Percentiles rank a stretch among this genome's conserved stretches.
These are phyloP conservation scores for Polydrusus tereticollis DNA, from an alignment of 2,888 invertebrate genomes.

Conservation along the genomic window DNA sequence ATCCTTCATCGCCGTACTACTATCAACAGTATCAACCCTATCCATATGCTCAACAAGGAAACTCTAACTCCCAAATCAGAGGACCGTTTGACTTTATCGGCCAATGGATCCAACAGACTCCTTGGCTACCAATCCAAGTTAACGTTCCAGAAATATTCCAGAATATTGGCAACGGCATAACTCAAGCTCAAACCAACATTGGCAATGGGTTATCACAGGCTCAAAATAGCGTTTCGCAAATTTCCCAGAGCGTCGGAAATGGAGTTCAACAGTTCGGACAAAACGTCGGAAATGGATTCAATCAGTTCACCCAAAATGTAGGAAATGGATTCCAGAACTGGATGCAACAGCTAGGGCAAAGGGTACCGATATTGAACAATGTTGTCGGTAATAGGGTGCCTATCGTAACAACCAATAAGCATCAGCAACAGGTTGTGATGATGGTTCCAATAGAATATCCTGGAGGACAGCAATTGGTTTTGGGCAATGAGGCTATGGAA, in stretches of 20 bases:
- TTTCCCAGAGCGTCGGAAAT: conserved; percentile 50
- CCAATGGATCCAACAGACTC: conserved; percentile 69
- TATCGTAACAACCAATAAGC: neutral
- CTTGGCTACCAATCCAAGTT: conserved; percentile 74
- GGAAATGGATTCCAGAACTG: conserved; percentile 50
- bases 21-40: conserved; percentile 17
- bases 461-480: conserved; percentile 35
- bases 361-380: conserved; percentile 51
- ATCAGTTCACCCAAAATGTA: conserved; percentile 52
- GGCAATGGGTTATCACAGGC: conserved; percentile 46
- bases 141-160: conserved; percentile 73
- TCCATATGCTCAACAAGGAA: conserved; percentile 2
- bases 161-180: conserved; percentile 73
- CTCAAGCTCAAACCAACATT: conserved; percentile 53
- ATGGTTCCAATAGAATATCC: conserved; percentile 48
- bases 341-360: conserved; percentile 50
- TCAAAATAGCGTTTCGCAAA: conserved; percentile 50
- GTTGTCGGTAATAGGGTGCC: conserved; percentile 42
- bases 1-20: neutral
- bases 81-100: conserved; percentile 62
- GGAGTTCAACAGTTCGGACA: conserved; percentile 50
- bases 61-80: conserved; percentile 43
- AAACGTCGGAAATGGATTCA: conserved; percentile 51
- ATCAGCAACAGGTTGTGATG: conserved; percentile 35
- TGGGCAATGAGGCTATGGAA: conserved; percentile 44